A percentile compares a stretch with the other conserved stretches of the same genome.
Conservation (phyloP, 23 tunicate species). For the Ciona savignyi region DNA sequence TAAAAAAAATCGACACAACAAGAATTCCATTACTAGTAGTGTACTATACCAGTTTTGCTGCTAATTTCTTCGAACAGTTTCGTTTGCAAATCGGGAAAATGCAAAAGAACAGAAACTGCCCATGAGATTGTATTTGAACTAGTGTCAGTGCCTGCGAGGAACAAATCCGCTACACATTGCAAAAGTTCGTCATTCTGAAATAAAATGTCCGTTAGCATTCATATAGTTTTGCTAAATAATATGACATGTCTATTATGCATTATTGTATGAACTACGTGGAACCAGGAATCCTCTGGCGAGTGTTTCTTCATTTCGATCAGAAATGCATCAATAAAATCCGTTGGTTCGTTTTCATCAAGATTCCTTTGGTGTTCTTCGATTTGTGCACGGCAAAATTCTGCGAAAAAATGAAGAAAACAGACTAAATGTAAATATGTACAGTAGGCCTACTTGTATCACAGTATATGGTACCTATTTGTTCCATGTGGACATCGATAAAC, state of each 20-base stretch:
- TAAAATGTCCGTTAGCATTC: too few species aligned
- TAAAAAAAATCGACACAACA: not conserved
- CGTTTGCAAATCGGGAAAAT: constrained; percentile 18
- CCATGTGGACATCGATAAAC: not conserved
- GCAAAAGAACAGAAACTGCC: constrained; percentile 5
- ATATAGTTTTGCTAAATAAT: too few species aligned
- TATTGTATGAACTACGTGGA: not conserved
- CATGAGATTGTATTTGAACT: constrained; percentile 9
- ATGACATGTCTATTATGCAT: too few species aligned
- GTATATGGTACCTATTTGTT: not conserved
- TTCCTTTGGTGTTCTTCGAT: not conserved
- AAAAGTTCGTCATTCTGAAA: constrained; percentile 5
- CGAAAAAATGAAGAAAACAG: not conserved
- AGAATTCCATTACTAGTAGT: too few species aligned
- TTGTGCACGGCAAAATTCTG: not conserved
- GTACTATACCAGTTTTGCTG: not conserved
- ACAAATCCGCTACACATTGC: constrained; percentile 4
- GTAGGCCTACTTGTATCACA: not conserved
- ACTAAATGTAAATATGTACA: too few species aligned
- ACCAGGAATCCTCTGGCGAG: not conserved
- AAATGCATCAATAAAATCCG: not conserved
- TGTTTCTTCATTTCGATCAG: not conserved
- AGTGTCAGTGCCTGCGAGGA: constrained; percentile 25
- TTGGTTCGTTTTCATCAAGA: not conserved
- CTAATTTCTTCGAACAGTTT: constrained; percentile 12